A percentile compares a stretch with the other conserved stretches of the same genome.
These are phyloP conservation scores for Drosophila suboccidentalis DNA, from an alignment of 2,888 invertebrate species.

Conservation along the genomic window DNA sequence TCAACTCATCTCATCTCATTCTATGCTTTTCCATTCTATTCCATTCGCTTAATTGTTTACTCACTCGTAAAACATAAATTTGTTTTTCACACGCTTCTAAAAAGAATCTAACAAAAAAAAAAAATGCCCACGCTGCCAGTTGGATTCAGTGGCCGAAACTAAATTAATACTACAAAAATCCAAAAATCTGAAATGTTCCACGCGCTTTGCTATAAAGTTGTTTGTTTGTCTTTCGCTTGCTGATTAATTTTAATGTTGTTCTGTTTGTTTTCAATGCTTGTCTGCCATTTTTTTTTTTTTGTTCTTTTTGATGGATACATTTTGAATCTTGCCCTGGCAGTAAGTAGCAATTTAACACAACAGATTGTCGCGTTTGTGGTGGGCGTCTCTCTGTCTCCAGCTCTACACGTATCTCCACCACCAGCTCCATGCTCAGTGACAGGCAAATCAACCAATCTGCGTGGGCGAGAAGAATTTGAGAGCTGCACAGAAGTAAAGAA, in stretches of 20 bases:
- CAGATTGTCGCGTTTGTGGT: slow-evolving; percentile 31
- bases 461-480: slow-evolving; percentile 44
- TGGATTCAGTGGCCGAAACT: slow-evolving; percentile 21
- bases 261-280: slow-evolving; percentile 10
- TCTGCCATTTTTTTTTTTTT: slow-evolving; percentile 5
- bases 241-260: slow-evolving; percentile 69
- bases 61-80: slow-evolving; percentile 53
- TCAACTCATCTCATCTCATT: slow-evolving; percentile 23
- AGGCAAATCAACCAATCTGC: slow-evolving; percentile 39
- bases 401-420: background rate
- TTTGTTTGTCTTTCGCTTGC: slow-evolving; percentile 51
- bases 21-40: slow-evolving; percentile 38
- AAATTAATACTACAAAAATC: slow-evolving; percentile 25
- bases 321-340: slow-evolving; percentile 56
- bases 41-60: slow-evolving; percentile 68
- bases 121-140: slow-evolving; percentile 39
- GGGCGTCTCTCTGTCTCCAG: slow-evolving; percentile 33
- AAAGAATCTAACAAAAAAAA: slow-evolving; percentile 12
- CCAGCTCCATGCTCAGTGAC: slow-evolving; percentile 40
- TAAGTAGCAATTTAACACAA: slow-evolving; percentile 70
- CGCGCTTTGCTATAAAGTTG: slow-evolving; percentile 50
- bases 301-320: slow-evolving; percentile 54
- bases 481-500: slow-evolving; percentile 18
- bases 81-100: slow-evolving; percentile 70
- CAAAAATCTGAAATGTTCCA: slow-evolving; percentile 34